Percentiles rank a stretch among this genome's conserved stretches.
Evolutionary conservation across 2,113 vertebrate genomes (phyloP).

Genomic region (Candoia aspera): DNA sequence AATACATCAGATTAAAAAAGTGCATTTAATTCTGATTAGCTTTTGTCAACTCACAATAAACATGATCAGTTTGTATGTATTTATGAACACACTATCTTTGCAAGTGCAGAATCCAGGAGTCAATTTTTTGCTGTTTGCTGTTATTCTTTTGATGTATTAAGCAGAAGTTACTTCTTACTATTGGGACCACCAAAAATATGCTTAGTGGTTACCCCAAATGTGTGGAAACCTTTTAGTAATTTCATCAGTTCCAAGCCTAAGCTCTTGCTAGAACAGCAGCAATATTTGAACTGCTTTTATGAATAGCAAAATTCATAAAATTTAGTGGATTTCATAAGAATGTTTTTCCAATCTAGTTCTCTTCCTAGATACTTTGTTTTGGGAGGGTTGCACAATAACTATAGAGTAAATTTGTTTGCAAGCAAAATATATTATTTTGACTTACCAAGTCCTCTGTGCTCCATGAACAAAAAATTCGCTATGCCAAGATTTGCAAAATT

Average conservation of each 20-base stretch:
- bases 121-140: background rate
- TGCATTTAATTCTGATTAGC: background rate
- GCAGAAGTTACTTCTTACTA: background rate
- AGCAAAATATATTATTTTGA: background rate
- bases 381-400: too few species aligned
- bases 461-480: constrained; percentile 6
- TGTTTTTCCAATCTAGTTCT: background rate
- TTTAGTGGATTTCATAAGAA: background rate
- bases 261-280: background rate
- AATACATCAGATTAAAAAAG: background rate
- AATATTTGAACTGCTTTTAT: background rate
- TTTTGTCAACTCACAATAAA: background rate
- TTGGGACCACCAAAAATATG: background rate
- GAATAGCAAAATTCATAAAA: background rate
- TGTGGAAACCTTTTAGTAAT: background rate
- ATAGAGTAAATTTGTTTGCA: constrained; percentile 3
- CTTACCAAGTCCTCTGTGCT: constrained; percentile 8
- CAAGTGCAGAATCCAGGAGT: background rate
- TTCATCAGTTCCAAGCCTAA: background rate
- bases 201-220: background rate
- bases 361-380: background rate
- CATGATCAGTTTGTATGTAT: background rate
- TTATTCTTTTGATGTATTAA: background rate
- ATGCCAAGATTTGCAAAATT: constrained; percentile 20
- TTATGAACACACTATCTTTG: background rate